phyloP scores from a whole-genome alignment of 2,888 invertebrate species.

The Lampropteryx suffumata region DNA sequence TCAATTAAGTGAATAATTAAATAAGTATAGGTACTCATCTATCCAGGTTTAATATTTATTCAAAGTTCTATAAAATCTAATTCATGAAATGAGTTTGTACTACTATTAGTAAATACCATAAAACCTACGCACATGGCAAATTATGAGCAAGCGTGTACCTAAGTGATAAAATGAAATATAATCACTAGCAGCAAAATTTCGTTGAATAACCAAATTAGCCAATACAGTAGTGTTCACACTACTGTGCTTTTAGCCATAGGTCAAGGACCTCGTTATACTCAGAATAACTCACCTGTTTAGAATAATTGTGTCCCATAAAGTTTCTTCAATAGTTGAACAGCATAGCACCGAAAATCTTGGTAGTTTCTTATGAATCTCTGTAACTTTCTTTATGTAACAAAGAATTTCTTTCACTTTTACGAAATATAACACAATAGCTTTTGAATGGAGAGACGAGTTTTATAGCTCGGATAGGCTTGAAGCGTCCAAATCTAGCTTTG shows the following conservation, averaged over 20 bases:
- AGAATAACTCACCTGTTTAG: slow-evolving; percentile 44
- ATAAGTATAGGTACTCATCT: too few relatives aligned
- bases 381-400: slow-evolving; percentile 28
- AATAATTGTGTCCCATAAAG: slow-evolving; percentile 51
- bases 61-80: too few relatives aligned
- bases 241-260: neutral
- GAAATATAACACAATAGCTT: slow-evolving; percentile 2
- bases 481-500: neutral
- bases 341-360: slow-evolving; percentile 24
- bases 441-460: neutral
- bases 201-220: neutral
- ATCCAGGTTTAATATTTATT: too few relatives aligned
- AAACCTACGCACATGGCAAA: too few relatives aligned
- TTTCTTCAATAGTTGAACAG: slow-evolving; percentile 22
- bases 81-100: too few relatives aligned
- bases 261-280: slow-evolving; percentile 14
- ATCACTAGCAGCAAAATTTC: neutral
- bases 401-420: slow-evolving; percentile 29
- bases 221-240: too few relatives aligned
- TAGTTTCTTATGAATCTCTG: neutral
- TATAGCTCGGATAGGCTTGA: neutral
- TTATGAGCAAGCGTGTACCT: too few relatives aligned
- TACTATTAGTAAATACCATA: too few relatives aligned
- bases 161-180: too few relatives aligned
- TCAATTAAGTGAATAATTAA: too few relatives aligned